Base-by-base conservation (phyloP, 92 coral and sea anemone genomes). In the Zoanthus solanderi region DNA sequence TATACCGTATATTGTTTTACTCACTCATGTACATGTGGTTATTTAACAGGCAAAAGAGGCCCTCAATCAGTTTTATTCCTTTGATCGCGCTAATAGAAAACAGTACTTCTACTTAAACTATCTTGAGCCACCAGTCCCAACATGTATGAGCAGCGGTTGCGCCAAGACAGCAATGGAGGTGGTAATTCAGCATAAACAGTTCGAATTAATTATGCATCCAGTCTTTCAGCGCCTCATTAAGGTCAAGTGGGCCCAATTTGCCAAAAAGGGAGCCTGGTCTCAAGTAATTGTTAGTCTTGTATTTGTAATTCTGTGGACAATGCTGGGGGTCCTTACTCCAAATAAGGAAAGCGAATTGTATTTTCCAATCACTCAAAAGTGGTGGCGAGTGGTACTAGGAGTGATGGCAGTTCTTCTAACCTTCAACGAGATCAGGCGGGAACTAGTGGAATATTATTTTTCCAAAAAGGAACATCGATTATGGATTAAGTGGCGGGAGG, bases 201-300 rank as follows among this genome's bases (percentile, higher is more conserved):
- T 96, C 87, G 99, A 96, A 67, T 89, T 96, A 9, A 94, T 96
- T 28, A 96, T 96, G 99, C 99, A 96, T 74, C 99, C 99, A 34
- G 98, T 95, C 30, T 95, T 95, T 88, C 99, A 95, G 83, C 93
- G 98, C 54, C 93, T 96, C n/a, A 93, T 96, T 46, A 87, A 91
- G 60, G 96, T 95, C 68, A 96, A 96, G 83, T 96, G 99, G 99
- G 93, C 91, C 68, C 88, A 77, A n/a, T 96, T 95, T 86, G 99
- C 98, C 13, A 93, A 86, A 85, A 89, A 87, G 48, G 94, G 98
- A 50, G 99, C 98, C 68, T 96, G 99, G 98, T 47, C 94, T 17
- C 98, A 95, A 78, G 93, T 90, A 46, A 81, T 92, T 71, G 72
- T 87, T 69, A 94, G 95, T 71, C 86, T 96, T 54, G 45, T 96